A percentile compares a stretch with the other conserved stretches of the same genome.
These are phyloP conservation scores for Crotophaga sulcirostris DNA, from an alignment of 2,113 vertebrate species.

Conservation along the genomic window DNA sequence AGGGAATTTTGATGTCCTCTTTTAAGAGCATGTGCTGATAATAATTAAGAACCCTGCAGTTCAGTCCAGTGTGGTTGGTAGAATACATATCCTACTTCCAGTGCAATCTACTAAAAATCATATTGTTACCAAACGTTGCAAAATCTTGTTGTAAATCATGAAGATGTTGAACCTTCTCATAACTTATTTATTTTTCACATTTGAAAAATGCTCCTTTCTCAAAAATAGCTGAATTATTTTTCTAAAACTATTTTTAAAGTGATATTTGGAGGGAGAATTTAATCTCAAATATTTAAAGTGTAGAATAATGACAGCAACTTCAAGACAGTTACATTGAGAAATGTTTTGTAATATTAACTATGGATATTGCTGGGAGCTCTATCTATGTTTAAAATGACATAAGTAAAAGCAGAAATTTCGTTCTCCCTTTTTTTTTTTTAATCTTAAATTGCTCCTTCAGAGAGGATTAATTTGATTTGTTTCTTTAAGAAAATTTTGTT, in stretches of 20 bases:
- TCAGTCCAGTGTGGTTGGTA: not conserved
- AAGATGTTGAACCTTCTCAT: not conserved
- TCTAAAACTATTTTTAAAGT: not conserved
- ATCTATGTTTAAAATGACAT: not conserved
- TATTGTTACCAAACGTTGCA: not conserved
- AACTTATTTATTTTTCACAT: not conserved
- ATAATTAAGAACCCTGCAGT: not conserved
- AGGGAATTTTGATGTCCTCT: not conserved
- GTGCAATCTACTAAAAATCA: not conserved
- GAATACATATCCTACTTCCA: not conserved
- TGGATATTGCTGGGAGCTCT: not conserved
- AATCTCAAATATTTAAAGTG: not conserved
- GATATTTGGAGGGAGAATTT: not conserved
- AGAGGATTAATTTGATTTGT: not conserved
- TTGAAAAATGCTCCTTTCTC: not conserved
- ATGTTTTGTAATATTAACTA: not conserved
- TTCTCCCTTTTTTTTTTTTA: not conserved
- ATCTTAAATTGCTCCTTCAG: not conserved
- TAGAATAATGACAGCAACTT: not conserved
- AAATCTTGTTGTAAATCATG: not conserved
- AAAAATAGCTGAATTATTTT: not conserved
- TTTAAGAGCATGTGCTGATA: not conserved
- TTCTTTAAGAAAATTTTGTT: not conserved
- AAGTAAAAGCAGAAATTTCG: not conserved
- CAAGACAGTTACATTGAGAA: not conserved